Evolutionary conservation across 2,888 invertebrate species (phyloP), one percentile per base, ranked within the genome.

Genomic region (Argyresthia albistria): DNA sequence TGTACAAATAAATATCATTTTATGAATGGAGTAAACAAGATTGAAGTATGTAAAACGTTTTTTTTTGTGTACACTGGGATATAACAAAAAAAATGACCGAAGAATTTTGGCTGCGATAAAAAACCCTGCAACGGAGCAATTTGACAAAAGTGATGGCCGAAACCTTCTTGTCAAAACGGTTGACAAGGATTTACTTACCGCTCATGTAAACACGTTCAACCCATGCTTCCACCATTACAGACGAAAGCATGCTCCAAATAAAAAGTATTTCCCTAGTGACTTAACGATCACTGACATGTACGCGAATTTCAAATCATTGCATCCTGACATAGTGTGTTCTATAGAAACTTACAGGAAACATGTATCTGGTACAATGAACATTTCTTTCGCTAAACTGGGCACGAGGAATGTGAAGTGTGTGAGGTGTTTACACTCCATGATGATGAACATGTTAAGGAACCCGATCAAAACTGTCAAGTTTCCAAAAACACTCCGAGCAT

Each of bases 181-280:
- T 11, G 43, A 43, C 42, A 45, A 45, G 9, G 12, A 35, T 16
- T 15, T 36, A 51, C 49, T 56, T 15, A 59, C 35, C 39, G 54
- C 56, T 43, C 60, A 58, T 53, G 56, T 60, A 46, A 50, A 51
- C 50, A 55, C 56, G 35, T 59, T 56, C 51, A 52, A 57, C 49
- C 60, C 60, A 14, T 46, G 45, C 36, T 51, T 57, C 50, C 55
- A 59, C 12, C 59, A 60, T 48, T 60, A 60, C 48, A 57, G 60
- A 51, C 53, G 59, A n/a, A 56, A 57, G 53, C 60, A 62, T 42
- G 62, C 60, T 16, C 60, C 62, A 16, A 58, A 58, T 45, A 46
- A 51, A 42, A 49, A 51, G 45, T 62, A 62, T 50, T 52, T 60
- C 47, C 58, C 58, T 10, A 54, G 54, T 35, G 59, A 60, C 9